These are phyloP conservation scores for Acanthacorydalis orientalis DNA, from an alignment of 2,888 invertebrate genomes.

Conservation along the genomic window DNA sequence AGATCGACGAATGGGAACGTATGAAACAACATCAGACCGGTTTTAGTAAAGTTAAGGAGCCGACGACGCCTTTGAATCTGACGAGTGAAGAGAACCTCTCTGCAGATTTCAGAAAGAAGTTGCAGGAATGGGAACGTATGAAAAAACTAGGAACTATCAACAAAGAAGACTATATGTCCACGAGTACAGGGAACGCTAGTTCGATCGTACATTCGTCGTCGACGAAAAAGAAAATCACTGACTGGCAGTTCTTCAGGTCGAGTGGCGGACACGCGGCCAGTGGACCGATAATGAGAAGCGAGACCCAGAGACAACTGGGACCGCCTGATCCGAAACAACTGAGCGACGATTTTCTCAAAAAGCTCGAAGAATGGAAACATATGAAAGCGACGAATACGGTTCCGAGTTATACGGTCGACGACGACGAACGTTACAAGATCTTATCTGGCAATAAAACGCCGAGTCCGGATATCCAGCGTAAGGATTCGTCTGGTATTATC, in stretches of 20 bases:
- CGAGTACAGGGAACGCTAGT: conserved; percentile 11
- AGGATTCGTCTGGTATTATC: conserved; percentile 16
- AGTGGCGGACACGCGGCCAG: conserved; percentile 18
- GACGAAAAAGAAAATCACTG: conserved; percentile 32
- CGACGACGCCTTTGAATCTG: conserved; percentile 12
- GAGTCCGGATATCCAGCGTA: conserved; percentile 22
- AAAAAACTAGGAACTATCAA: conserved; percentile 26
- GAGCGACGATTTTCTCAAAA: conserved; percentile 68
- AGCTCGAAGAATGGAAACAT: conserved; percentile 73
- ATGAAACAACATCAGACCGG: conserved; percentile 20
- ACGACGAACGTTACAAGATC: conserved; percentile 11
- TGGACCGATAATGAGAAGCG: conserved; percentile 8
- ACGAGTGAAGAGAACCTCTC: conserved; percentile 51
- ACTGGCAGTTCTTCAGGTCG: conserved; percentile 45
- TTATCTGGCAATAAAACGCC: conserved; percentile 18
- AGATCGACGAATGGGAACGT: conserved; percentile 34
- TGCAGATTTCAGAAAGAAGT: conserved; percentile 65
- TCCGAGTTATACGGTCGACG: conserved; percentile 21
- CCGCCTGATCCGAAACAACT: conserved; percentile 46
- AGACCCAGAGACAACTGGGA: conserved; percentile 11
- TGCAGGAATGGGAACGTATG: conserved; percentile 73
- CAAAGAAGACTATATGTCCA: conserved; percentile 13
- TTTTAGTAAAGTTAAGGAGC: conserved; percentile 13
- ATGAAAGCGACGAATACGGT: conserved; percentile 47
- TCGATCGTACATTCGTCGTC: conserved; percentile 9